Evolutionary conservation across 2,113 vertebrate species (phyloP).

Genomic region (Oryzias celebensis): DNA sequence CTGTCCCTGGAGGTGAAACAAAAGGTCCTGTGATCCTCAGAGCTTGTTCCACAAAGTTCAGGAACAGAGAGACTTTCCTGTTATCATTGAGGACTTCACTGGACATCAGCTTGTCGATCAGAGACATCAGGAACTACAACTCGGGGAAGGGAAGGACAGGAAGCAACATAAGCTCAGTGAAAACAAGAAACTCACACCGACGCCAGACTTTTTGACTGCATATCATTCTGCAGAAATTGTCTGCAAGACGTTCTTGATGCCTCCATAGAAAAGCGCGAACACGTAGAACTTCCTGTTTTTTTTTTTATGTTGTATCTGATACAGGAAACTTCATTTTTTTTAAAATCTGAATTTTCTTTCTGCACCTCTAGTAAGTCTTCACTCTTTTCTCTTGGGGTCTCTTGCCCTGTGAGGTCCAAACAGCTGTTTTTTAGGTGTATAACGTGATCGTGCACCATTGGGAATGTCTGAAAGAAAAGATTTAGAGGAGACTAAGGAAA

Average conservation of each 20-base stretch:
- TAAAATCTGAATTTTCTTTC: background rate
- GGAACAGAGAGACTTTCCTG: constrained; percentile 54
- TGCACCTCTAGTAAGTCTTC: constrained; percentile 56
- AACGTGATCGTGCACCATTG: background rate
- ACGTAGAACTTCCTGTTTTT: constrained; percentile 1
- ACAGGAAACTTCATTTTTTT: background rate
- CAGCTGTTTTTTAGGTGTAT: constrained; percentile 31
- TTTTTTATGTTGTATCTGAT: background rate
- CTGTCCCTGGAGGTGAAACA: constrained; percentile 4
- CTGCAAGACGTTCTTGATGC: constrained; percentile 13
- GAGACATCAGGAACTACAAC: constrained; percentile 49
- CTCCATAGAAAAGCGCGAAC: constrained; percentile 5
- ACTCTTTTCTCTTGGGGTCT: background rate
- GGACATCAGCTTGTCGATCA: constrained; percentile 58
- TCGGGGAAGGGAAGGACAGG: constrained; percentile 16
- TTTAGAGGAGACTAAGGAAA: background rate
- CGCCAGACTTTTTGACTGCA: constrained; percentile 42
- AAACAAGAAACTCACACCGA: constrained; percentile 19
- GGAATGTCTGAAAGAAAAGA: constrained; percentile 22
- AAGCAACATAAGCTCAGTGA: background rate
- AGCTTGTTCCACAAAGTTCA: constrained; percentile 51
- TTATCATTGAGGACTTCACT: constrained; percentile 22
- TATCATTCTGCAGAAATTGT: constrained; percentile 30
- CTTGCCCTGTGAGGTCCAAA: constrained; percentile 15
- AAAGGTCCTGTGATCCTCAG: constrained; percentile 55